Evolutionary conservation across 2,888 invertebrate species (phyloP).

Genomic region (Tetropium fuscum): DNA sequence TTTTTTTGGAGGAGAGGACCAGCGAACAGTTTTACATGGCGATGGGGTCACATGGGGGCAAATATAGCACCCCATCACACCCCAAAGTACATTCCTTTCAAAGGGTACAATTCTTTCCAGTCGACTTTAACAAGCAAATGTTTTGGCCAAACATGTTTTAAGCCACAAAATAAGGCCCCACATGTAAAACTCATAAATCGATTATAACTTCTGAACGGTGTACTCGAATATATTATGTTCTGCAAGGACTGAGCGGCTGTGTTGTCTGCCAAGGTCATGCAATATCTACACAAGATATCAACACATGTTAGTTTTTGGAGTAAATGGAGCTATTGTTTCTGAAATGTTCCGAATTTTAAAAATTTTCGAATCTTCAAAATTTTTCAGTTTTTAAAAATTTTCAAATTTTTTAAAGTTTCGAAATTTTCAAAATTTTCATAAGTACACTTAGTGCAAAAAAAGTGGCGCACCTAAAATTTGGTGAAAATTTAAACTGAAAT

Average conservation of each 20-base stretch:
- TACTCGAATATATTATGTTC: neutral
- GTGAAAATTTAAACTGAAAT: too few species aligned
- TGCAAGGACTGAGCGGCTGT: neutral
- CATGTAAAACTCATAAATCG: neutral
- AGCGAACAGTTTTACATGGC: neutral
- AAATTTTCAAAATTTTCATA: too few species aligned
- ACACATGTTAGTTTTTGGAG: neutral
- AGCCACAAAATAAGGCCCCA: neutral
- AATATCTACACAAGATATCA: neutral
- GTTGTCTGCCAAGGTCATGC: neutral
- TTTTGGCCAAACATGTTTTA: neutral
- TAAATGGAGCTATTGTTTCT: too few species aligned
- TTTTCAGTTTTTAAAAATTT: too few species aligned
- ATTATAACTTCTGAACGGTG: neutral
- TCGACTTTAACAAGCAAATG: neutral
- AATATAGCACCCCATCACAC: conserved; percentile 5
- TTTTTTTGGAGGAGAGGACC: neutral
- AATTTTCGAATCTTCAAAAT: too few species aligned
- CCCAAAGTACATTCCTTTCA: neutral
- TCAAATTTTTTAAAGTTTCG: too few species aligned
- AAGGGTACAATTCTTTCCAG: neutral
- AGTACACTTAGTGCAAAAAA: too few species aligned
- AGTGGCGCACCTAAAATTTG: too few species aligned
- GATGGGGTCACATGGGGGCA: neutral
- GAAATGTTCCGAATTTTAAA: too few species aligned